These are phyloP conservation scores for Musca domestica DNA, from an alignment of 1,140 invertebrate genomes.

Conservation along the genomic window DNA sequence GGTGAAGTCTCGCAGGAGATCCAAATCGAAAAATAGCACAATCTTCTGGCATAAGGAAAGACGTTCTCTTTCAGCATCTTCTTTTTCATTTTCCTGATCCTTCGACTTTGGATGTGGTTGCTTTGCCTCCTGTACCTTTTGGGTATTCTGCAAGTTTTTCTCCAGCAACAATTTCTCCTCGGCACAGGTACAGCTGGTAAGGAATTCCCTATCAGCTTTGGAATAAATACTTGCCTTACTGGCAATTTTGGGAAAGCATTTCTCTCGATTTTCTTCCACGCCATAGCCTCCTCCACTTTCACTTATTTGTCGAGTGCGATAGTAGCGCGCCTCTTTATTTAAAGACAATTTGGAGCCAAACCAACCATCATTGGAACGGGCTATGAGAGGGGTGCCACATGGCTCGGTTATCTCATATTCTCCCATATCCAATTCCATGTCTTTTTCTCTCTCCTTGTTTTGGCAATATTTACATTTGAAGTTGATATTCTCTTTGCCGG, in stretches of 20 bases:
- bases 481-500: conserved; percentile 49
- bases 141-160: conserved; percentile 32
- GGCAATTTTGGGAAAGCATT: conserved; percentile 54
- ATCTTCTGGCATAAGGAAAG: conserved; percentile 57
- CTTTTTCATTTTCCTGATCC: conserved; percentile 36
- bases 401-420: conserved; percentile 66
- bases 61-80: conserved; percentile 42
- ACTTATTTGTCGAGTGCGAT: conserved; percentile 56
- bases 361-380: conserved; percentile 65
- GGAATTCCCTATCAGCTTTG: conserved; percentile 30
- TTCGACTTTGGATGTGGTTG: conserved; percentile 29
- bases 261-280: conserved; percentile 43
- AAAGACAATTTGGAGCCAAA: conserved; percentile 56
- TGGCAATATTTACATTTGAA: conserved; percentile 49
- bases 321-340: conserved; percentile 55
- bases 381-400: conserved; percentile 64
- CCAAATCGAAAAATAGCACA: conserved; percentile 64
- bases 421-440: conserved; percentile 60
- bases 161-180: conserved; percentile 42
- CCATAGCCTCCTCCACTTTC: conserved; percentile 35
- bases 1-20: conserved; percentile 63
- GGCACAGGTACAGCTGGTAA: conserved; percentile 40
- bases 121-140: conserved; percentile 28
- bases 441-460: conserved; percentile 42
- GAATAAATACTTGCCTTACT: conserved; percentile 27